Evolutionary conservation across 2,888 invertebrate genomes (phyloP), one percentile per base, ranked within the genome.

Genomic region (Resseliella maxima): DNA sequence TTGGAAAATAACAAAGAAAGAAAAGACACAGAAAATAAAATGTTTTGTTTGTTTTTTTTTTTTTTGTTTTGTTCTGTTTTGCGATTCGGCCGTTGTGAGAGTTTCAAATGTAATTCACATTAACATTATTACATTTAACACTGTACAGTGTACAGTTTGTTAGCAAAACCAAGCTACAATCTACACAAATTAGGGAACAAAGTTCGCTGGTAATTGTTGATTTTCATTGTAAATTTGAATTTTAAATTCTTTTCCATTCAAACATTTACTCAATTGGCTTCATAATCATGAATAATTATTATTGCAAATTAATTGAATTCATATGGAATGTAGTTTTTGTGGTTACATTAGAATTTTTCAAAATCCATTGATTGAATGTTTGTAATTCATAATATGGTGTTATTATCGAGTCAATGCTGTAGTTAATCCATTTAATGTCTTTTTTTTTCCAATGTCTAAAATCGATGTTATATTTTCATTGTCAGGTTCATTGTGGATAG

Each of bases 401-500:
- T 72, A 18, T 35, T 31, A 31, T 31, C 35, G 72, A 72, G 72
- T 31, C n/a, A 12, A 3, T 35, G 15, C 72, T 72, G 72, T 72
- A 72, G 5, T 15, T 10, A 72, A 72, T 72, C 72, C 35, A 35
- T 72, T 72, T 31, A 35, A 31, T 72, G 72, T 72, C 59, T 59
- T 24, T 59, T 59, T 24, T 59, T 59, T 59, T 24, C 59, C 59
- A 59, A 10, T 24, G 5, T 59, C 35, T 18, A n/a, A n/a, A 3
- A 31, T 72, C 2, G 31, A 18, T 72, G 72, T 72, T 50, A 18
- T 50, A 3, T 59, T 72, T 72, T 72, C 72, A 72, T 35, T 72
- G 72, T 35, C 72, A 72, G 72, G 35, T 72, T 72, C 72, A 72
- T 59, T 72, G 72, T 35, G 35, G 35, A 72, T 72, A 12, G 1